Conservation (phyloP, 2,888 invertebrate genomes). For the Lochmaea crataegi region DNA sequence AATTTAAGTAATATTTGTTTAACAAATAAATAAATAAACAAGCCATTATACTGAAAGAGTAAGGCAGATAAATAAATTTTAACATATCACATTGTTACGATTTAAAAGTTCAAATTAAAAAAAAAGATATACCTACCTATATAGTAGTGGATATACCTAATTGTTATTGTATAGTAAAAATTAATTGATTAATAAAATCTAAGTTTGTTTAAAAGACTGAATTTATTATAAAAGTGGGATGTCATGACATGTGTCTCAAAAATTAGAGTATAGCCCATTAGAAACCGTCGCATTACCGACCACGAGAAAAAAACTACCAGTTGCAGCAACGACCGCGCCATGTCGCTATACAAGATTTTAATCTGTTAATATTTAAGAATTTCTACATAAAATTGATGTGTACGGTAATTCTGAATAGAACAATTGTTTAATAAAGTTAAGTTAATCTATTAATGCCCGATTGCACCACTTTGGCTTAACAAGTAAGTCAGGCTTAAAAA, state of each 20-base stretch:
- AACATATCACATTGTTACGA: not conserved
- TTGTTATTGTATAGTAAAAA: slow-evolving; percentile 8
- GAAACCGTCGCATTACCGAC: too few species aligned
- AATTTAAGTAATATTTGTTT: too few species aligned
- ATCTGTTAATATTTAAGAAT: too few species aligned
- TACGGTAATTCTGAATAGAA: too few species aligned
- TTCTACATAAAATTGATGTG: too few species aligned
- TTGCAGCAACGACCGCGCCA: too few species aligned
- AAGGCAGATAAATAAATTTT: not conserved
- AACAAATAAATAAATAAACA: not conserved
- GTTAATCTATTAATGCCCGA: too few species aligned
- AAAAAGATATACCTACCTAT: slow-evolving; percentile 1
- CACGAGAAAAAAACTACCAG: too few species aligned
- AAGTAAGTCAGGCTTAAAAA: too few species aligned
- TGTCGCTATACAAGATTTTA: too few species aligned
- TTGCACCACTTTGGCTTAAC: too few species aligned
- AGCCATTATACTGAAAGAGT: not conserved
- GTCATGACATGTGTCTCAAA: not conserved
- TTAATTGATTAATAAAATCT: not conserved
- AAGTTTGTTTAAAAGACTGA: slow-evolving; percentile 6
- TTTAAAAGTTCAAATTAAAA: slow-evolving; percentile 6
- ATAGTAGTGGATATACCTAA: not conserved
- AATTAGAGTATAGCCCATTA: not conserved
- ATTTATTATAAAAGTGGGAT: not conserved
- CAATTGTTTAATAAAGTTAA: too few species aligned